Conservation (phyloP, 2,797 vertebrate species). For the Platalea minor region DNA sequence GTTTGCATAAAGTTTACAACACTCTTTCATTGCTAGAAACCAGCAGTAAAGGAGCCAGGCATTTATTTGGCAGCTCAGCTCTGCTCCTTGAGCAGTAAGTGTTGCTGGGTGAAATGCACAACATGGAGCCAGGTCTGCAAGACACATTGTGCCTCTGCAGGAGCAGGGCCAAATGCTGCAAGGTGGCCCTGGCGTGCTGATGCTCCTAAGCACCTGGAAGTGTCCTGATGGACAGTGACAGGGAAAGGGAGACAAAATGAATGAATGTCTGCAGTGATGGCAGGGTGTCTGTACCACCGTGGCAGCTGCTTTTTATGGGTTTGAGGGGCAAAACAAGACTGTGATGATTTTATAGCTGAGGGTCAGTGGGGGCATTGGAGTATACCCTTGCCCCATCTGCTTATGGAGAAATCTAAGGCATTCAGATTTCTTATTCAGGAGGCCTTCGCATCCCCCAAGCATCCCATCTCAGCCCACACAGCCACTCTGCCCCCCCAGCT, state of each 20-base stretch:
- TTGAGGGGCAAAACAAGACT: neutral
- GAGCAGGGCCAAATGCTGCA: neutral
- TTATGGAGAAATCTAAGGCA: neutral
- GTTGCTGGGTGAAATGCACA: neutral
- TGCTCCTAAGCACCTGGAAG: neutral
- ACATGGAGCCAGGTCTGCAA: neutral
- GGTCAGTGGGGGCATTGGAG: neutral
- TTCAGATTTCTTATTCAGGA: neutral
- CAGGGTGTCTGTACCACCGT: fast-evolving
- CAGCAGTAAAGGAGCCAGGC: neutral
- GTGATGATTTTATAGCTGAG: neutral
- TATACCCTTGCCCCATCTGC: neutral
- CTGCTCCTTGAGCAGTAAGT: neutral
- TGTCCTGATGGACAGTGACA: fast-evolving
- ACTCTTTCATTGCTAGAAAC: neutral
- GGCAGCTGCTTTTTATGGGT: neutral
- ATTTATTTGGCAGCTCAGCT: neutral
- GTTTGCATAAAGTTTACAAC: neutral
- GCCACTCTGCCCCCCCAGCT: fast-evolving
- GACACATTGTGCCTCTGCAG: neutral
- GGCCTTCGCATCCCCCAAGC: fast-evolving
- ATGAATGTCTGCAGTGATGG: neutral
- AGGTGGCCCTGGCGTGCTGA: neutral
- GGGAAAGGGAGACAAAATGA: neutral
- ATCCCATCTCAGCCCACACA: neutral